Evolutionary conservation across 2,888 invertebrate genomes (phyloP).

Genomic region (Mystacides longicornis): DNA sequence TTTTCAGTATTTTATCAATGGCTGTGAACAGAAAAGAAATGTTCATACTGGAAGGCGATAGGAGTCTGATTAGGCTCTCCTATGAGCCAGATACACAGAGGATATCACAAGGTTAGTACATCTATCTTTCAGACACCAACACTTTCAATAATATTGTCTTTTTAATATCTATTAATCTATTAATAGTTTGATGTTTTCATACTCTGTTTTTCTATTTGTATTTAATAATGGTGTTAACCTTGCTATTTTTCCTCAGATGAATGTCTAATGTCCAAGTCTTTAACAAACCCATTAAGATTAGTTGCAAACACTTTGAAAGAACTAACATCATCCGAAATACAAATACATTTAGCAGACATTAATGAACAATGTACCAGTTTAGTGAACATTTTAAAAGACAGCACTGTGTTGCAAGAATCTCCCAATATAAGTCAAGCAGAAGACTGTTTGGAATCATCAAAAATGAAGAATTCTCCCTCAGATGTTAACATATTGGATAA

Average conservation of each 20-base stretch:
- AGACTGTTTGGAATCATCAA: conserved; percentile 64
- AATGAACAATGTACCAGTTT: conserved; percentile 30
- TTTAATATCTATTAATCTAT: background rate
- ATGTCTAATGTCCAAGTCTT: conserved; percentile 42
- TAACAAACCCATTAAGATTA: conserved; percentile 41
- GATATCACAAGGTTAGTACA: conserved; percentile 38
- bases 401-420: conserved; percentile 32
- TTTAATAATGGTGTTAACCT: background rate
- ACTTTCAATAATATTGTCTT: background rate
- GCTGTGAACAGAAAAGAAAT: conserved; percentile 65
- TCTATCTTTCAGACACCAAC: background rate
- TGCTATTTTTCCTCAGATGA: conserved; percentile 27
- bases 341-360: conserved; percentile 39
- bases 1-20: conserved; percentile 48
- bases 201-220: background rate
- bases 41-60: conserved; percentile 72
- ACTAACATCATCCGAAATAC: conserved; percentile 38
- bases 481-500: conserved; percentile 44
- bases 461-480: conserved; percentile 45
- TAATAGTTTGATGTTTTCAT: background rate
- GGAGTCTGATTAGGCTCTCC: conserved; percentile 71
- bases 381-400: conserved; percentile 31
- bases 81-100: conserved; percentile 60
- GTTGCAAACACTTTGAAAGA: conserved; percentile 43
- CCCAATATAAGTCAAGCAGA: conserved; percentile 54